A percentile compares a stretch with the other conserved stretches of the same genome.
These are phyloP conservation scores for Odontocolon sp. DNA, from an alignment of 2,888 invertebrate genomes.

Conservation along the genomic window DNA sequence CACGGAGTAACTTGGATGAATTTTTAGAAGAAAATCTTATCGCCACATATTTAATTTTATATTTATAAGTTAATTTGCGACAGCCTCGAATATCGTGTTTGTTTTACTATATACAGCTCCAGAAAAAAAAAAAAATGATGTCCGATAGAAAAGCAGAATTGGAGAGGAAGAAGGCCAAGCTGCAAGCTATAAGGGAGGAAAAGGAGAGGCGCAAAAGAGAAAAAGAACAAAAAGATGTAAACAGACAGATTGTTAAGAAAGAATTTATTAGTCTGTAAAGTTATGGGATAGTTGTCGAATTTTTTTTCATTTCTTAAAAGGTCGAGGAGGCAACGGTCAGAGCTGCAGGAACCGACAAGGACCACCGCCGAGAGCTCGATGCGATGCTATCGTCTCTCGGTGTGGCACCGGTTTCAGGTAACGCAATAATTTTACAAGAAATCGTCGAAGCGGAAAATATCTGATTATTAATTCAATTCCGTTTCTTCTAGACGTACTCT, in stretches of 20 bases:
- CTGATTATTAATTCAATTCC: neutral
- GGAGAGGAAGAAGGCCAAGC: constrained; percentile 95
- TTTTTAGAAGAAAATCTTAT: too few species aligned
- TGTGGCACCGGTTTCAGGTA: constrained; percentile 91
- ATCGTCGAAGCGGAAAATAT: neutral
- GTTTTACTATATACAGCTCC: neutral
- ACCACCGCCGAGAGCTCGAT: constrained; percentile 87
- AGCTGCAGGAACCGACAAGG: constrained; percentile 81
- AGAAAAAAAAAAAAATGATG: constrained; percentile 82
- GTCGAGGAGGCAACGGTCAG: constrained; percentile 81
- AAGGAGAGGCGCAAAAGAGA: constrained; percentile 92
- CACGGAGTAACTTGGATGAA: too few species aligned
- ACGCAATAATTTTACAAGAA: constrained; percentile 17
- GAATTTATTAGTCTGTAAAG: too few species aligned
- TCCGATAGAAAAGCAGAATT: constrained; percentile 95
- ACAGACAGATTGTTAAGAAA: too few species aligned
- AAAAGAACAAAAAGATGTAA: constrained; percentile 94
- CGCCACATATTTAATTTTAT: neutral
- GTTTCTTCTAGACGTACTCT: constrained; percentile 85
- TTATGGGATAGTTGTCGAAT: too few species aligned
- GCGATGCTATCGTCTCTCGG: constrained; percentile 93
- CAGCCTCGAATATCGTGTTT: neutral
- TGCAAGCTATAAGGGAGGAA: constrained; percentile 94
- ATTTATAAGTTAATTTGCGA: neutral
- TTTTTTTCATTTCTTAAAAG: constrained; percentile 66